Base-by-base conservation (phyloP, 1,140 invertebrate species). In the Neuroterus valhalla region DNA sequence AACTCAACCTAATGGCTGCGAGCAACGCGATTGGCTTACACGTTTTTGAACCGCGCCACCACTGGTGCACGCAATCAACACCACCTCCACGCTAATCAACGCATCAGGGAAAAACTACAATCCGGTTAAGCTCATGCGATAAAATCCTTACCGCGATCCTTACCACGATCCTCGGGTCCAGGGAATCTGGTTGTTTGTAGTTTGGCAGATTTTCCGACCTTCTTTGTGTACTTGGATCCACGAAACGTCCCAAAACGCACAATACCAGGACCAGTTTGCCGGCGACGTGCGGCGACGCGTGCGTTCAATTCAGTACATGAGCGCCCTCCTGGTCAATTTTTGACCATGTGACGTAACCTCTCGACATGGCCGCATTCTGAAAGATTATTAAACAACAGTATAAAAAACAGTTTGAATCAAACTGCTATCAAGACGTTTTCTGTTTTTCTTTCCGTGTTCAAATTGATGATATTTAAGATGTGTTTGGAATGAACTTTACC, bases 241-340 rank as follows among this genome's bases (percentile, higher is more conserved):
- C 75, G 70, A 45, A 75, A 81, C 77, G 74, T 86, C 78, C 82
- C 31, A 38, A 38, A 82, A 78, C 82, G 81, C 81, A 81, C 80
- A 38, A 78, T 80, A 80, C 78, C 72, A 71, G 72, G 81, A 71
- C 76, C 74, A 76, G 70, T 79, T 85, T 76, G 79, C 82, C 84
- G 82, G 73, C 66, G 74, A 76, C 80, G 82, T 70, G 77, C 84
- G 82, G 73, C 66, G 74, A 76, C 80, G 82, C 71, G 77, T 85
- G 83, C 78, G 73, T 77, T 70, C 21, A 43, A 6, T 62, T 48
- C 46, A 14, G 3, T 0, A 62, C 46, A 4, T 12, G 2, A 62
- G 55, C 55, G 55, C 55, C 55, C 4, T 62, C 55, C 23, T 31
- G 12, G 23, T 15, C 26, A 38, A 31, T 62, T 50, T 38, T 38